These are phyloP conservation scores for Chelidonichthys spinosus DNA, from an alignment of 2,797 vertebrate species.

Conservation along the genomic window DNA sequence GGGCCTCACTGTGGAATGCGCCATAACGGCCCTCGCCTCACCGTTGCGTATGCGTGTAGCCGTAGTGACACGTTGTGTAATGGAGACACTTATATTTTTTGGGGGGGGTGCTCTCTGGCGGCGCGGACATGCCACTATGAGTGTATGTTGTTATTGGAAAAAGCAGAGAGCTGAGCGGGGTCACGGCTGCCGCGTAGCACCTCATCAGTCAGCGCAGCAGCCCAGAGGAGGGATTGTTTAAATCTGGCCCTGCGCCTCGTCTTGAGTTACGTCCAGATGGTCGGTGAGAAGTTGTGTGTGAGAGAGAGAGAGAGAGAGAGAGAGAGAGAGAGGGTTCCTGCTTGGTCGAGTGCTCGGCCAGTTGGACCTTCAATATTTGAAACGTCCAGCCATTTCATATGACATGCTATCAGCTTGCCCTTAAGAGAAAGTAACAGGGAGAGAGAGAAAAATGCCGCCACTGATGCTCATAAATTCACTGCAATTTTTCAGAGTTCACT, in stretches of 20 bases:
- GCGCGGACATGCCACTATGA: constrained; percentile 64
- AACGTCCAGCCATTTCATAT: constrained; percentile 48
- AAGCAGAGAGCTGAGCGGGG: constrained; percentile 72
- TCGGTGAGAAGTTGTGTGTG: constrained; percentile 48
- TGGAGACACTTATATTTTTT: constrained; percentile 67
- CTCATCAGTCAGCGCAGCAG: constrained; percentile 81
- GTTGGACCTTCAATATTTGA: constrained; percentile 46
- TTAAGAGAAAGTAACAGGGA: constrained; percentile 24
- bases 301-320: no score
- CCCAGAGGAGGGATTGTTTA: constrained; percentile 73
- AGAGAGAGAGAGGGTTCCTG: constrained; percentile 47
- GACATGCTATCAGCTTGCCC: constrained; percentile 51
- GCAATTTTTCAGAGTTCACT: constrained; percentile 51
- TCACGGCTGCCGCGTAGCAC: constrained; percentile 76
- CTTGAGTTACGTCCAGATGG: constrained; percentile 79
- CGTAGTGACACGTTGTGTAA: constrained; percentile 60
- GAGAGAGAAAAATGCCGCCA: neutral
- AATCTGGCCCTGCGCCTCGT: constrained; percentile 69
- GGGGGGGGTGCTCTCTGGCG: constrained; percentile 60
- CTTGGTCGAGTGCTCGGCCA: constrained; percentile 51
- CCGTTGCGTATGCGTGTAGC: constrained; percentile 10
- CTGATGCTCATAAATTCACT: constrained; percentile 45
- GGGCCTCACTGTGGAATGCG: constrained; percentile 72
- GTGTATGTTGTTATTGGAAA: constrained; percentile 73
- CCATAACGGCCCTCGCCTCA: constrained; percentile 19